Evolutionary conservation across 2,797 vertebrate species (phyloP).

Genomic region (Otolemur crassicaudatus): DNA sequence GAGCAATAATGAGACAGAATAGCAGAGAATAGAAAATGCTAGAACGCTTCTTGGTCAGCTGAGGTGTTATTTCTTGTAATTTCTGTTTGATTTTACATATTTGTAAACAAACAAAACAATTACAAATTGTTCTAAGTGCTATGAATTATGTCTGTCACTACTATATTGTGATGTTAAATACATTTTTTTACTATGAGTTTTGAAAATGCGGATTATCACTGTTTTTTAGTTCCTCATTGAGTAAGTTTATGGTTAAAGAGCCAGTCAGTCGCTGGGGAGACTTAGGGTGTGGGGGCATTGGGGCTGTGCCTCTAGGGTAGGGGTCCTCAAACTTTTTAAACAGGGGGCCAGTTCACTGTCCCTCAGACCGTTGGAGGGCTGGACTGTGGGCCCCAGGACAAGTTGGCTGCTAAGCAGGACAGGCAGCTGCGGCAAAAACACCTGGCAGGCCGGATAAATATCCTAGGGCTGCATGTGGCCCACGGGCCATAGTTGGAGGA

Average conservation of each 20-base stretch:
- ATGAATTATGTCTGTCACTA: not conserved
- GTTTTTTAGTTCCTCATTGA: not conserved
- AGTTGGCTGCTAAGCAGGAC: too few species aligned
- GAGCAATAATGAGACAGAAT: not conserved
- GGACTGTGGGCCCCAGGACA: too few species aligned
- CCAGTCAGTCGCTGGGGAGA: not conserved
- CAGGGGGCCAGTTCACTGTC: too few species aligned
- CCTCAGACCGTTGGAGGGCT: too few species aligned
- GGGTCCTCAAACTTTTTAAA: too few species aligned
- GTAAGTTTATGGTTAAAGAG: not conserved
- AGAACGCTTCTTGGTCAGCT: not conserved
- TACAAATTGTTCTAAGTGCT: not conserved
- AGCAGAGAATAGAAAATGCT: not conserved
- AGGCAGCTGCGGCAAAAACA: too few species aligned
- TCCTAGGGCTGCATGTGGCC: too few species aligned
- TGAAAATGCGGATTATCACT: not conserved
- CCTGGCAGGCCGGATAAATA: too few species aligned
- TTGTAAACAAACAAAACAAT: constrained; percentile 11
- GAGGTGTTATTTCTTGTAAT: not conserved
- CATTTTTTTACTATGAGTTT: not conserved
- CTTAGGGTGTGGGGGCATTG: rapidly evolving
- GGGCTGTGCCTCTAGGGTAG: too few species aligned
- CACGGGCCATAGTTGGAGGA: too few species aligned
- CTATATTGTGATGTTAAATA: not conserved
- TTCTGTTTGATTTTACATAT: not conserved